Evolutionary conservation across 2,888 invertebrate species (phyloP).

Genomic region (Corbicula japonica): DNA sequence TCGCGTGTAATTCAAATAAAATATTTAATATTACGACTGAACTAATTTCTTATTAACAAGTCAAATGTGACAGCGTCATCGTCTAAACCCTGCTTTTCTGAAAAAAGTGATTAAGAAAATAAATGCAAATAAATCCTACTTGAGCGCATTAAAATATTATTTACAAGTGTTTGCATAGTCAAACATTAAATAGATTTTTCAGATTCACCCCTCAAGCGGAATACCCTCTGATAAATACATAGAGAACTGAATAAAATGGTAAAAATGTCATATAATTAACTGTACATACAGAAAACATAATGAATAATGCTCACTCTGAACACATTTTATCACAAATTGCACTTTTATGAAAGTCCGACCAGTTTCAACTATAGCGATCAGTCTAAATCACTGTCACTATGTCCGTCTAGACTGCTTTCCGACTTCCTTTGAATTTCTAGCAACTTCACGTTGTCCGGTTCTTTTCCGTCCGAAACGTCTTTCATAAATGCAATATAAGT

Average conservation of each 20-base stretch:
- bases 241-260: not conserved
- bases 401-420: conserved; percentile 9
- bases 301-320: conserved; percentile 21
- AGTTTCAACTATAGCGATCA: conserved; percentile 1
- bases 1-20: too few relatives aligned
- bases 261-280: not conserved
- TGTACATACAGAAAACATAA: conserved; percentile 15
- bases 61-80: too few relatives aligned
- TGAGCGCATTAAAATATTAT: not conserved
- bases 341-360: conserved; percentile 37
- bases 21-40: too few relatives aligned
- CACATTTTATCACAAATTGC: conserved; percentile 56
- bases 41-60: too few relatives aligned
- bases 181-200: not conserved
- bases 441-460: conserved; percentile 75
- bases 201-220: not conserved
- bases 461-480: conserved; percentile 89
- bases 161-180: not conserved
- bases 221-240: not conserved
- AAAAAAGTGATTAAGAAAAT: too few relatives aligned
- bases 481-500: conserved; percentile 99
- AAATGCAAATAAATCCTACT: not conserved
- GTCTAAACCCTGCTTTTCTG: too few relatives aligned
- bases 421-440: conserved; percentile 45
- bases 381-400: conserved; percentile 7